phyloP scores from a whole-genome alignment of 2,797 vertebrate genomes.

The Crocodylus rhombifer region DNA sequence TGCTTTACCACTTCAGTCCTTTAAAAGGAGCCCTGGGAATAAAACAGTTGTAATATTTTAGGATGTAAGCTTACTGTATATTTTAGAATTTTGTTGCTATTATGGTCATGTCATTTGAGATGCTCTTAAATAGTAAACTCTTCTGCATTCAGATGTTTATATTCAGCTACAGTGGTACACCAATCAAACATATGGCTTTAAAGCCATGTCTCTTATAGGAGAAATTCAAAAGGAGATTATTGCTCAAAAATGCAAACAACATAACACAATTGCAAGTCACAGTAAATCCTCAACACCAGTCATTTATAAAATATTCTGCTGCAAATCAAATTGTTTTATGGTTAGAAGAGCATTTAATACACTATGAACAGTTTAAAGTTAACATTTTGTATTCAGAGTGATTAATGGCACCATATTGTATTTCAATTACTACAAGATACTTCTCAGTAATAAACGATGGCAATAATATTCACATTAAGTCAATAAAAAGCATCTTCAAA shows the following conservation, averaged over 20 bases:
- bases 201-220: neutral
- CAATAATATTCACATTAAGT: conserved; percentile 85
- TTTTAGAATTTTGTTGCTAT: neutral
- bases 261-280: conserved; percentile 37
- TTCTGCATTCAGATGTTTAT: neutral
- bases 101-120: neutral
- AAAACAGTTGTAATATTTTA: neutral
- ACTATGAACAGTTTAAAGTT: conserved; percentile 80
- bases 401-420: conserved; percentile 82
- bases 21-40: neutral
- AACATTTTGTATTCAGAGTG: conserved; percentile 77
- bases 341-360: conserved; percentile 80
- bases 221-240: neutral
- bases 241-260: neutral
- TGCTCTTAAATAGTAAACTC: neutral
- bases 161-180: neutral
- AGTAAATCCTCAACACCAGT: neutral
- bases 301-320: conserved; percentile 57
- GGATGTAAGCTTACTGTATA: rapidly evolving
- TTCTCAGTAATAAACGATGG: conserved; percentile 80
- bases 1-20: neutral
- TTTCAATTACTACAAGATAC: conserved; percentile 83
- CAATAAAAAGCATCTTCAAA: conserved; percentile 82
- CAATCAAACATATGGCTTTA: conserved; percentile 1
- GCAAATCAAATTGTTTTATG: conserved; percentile 79